Evolutionary conservation across 1,140 invertebrate species (phyloP).

Genomic region (Trissolcus basalis): DNA sequence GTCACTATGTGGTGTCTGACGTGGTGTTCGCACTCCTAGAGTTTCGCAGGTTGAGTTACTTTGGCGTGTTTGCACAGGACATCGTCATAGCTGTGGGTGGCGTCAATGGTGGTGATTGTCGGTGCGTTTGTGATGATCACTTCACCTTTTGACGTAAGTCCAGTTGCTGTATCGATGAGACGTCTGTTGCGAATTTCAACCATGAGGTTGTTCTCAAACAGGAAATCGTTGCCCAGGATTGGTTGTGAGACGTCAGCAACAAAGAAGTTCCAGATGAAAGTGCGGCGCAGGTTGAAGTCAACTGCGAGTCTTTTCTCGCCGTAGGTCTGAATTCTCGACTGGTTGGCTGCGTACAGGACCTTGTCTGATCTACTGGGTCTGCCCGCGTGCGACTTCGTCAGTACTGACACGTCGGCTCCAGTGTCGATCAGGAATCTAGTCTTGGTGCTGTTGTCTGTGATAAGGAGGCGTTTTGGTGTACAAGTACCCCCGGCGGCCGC

Average conservation of each 20-base stretch:
- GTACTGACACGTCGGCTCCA: slow-evolving; percentile 7
- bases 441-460: neutral
- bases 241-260: slow-evolving; percentile 18
- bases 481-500: neutral
- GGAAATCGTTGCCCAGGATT: slow-evolving; percentile 21
- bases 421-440: slow-evolving; percentile 3
- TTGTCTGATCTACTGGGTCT: neutral
- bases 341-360: slow-evolving; percentile 5
- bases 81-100: neutral
- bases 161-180: slow-evolving; percentile 4
- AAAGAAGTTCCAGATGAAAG: slow-evolving; percentile 12
- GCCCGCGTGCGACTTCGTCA: neutral
- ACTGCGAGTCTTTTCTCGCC: slow-evolving; percentile 9
- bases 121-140: neutral
- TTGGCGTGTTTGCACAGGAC: neutral
- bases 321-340: neutral
- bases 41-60: slow-evolving; percentile 5
- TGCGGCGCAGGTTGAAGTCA: slow-evolving; percentile 9
- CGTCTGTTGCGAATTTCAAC: too few species aligned
- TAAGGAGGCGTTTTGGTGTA: neutral
- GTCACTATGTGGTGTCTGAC: slow-evolving; percentile 13
- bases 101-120: slow-evolving; percentile 3
- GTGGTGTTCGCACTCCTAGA: slow-evolving; percentile 5
- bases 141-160: neutral
- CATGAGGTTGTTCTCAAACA: too few species aligned